These are phyloP conservation scores for Caenorhabditis afra DNA, from an alignment of 2,888 invertebrate species.

Conservation along the genomic window DNA sequence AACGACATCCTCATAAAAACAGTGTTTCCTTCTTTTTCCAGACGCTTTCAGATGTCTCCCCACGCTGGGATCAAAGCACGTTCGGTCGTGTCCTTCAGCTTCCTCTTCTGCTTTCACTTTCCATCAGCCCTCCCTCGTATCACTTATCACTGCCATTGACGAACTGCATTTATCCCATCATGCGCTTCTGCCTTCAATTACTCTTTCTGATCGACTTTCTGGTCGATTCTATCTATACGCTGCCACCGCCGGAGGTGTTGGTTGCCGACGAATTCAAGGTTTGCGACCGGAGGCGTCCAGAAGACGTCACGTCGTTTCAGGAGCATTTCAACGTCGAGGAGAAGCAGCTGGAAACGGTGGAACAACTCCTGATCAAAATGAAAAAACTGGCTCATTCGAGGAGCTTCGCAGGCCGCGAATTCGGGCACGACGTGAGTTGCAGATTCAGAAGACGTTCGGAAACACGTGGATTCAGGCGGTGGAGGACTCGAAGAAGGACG, in stretches of 20 bases:
- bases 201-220: slow-evolving; percentile 27
- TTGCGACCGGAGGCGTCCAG: background rate
- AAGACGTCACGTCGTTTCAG: slow-evolving; percentile 11
- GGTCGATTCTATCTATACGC: background rate
- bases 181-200: slow-evolving; percentile 17
- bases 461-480: slow-evolving; percentile 69
- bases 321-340: slow-evolving; percentile 72
- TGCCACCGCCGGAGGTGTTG: background rate
- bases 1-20: slow-evolving; percentile 40
- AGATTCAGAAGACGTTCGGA: background rate
- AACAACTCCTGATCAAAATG: slow-evolving; percentile 68
- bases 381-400: slow-evolving; percentile 72
- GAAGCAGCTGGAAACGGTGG: slow-evolving; percentile 67
- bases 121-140: slow-evolving; percentile 1
- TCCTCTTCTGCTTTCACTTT: slow-evolving; percentile 13
- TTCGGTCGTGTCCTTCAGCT: background rate
- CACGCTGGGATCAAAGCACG: background rate
- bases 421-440: slow-evolving; percentile 72
- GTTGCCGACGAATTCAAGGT: slow-evolving; percentile 40
- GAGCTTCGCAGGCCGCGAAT: slow-evolving; percentile 70
- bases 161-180: slow-evolving; percentile 2
- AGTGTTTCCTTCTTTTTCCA: background rate
- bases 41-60: background rate
- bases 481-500: slow-evolving; percentile 67
- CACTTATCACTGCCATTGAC: slow-evolving; percentile 2